Base-by-base conservation (phyloP, 2,888 invertebrate genomes). In the Copidosoma aretas region DNA sequence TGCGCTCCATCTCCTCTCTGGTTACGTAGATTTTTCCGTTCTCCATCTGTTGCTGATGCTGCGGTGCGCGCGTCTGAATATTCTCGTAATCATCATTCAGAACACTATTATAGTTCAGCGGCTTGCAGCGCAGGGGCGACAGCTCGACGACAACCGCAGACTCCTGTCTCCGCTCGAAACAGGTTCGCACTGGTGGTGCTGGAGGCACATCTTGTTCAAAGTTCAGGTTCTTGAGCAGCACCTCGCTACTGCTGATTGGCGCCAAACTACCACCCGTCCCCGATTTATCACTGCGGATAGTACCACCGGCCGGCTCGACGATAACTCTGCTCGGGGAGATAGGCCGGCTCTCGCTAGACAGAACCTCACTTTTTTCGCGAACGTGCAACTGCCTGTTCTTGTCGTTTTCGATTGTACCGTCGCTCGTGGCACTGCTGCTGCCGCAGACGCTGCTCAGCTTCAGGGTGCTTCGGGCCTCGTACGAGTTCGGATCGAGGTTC, bases 1-100 rank as follows among this genome's bases (percentile, higher is more conserved):
- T 78, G 14, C 78, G 75, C 73, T 80, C 81, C 76, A 78, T 77
- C 62, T 80, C 79, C 60, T 80, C 80, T 73, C 78, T 80, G 71
- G 79, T 79, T 71, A 77, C 76, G 70, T 79, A 78, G 52, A 80
- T 74, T 72, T 80, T 77, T 56, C 58, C 75, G 59, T 76, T 73
- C 5, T 69, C 68, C 54, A 71, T 73, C 59, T 75, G 73, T 10
- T 71, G 68, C n/a, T n/a, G n/a, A n/a, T n/a, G n/a, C n/a, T n/a
- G n/a, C 57, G 73, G 43, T 2, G 12, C 43, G 1, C 73, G 72
- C n/a, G 74, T 68, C 22, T 73, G 72, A 67, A 74, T 59, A 59
- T 75, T 77, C 60, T 75, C 76, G 70, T 80, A 80, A 75, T 80
- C 76, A 65, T 80, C 79, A 69, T 77, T 78, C 57, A 80, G 64